A percentile compares a stretch with the other conserved stretches of the same genome.
phyloP scores from a whole-genome alignment of 1,140 invertebrate genomes.

The Colletes gigas region DNA sequence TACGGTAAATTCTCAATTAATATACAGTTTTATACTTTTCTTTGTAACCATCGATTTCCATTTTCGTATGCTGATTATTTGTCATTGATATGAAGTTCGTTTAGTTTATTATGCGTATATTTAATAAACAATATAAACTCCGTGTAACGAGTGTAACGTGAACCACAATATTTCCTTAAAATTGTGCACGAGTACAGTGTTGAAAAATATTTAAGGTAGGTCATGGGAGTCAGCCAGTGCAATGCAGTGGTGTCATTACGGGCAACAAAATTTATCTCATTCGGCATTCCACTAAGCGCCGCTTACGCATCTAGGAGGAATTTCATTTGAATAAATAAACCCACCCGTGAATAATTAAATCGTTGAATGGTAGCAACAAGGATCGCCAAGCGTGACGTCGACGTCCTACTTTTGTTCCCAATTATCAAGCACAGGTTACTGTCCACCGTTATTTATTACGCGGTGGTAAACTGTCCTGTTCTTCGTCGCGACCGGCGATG shows the following conservation, averaged over 20 bases:
- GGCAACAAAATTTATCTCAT: conserved; percentile 20
- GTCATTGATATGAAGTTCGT: neutral
- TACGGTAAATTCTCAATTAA: conserved; percentile 6
- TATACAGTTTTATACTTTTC: neutral
- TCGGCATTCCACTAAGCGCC: conserved; percentile 4
- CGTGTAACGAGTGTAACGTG: neutral
- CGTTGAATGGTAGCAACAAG: neutral
- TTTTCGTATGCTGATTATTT: neutral
- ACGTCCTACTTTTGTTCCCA: conserved; percentile 57
- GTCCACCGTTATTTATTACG: conserved; percentile 15
- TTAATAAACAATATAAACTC: neutral
- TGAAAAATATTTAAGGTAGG: neutral
- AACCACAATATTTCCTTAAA: neutral
- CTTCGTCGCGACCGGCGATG: neutral
- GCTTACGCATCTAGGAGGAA: conserved; percentile 10
- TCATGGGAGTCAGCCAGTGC: neutral
- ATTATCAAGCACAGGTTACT: conserved; percentile 40
- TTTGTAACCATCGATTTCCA: neutral
- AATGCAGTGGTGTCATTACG: neutral
- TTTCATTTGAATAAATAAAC: conserved; percentile 48
- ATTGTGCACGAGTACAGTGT: neutral
- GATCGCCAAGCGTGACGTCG: conserved; percentile 52
- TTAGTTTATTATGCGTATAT: no score
- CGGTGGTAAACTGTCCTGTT: conserved; percentile 2
- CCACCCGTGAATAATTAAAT: conserved; percentile 50